Evolutionary conservation across 2,888 invertebrate species (phyloP).

Genomic region (Cremastinae sp.): DNA sequence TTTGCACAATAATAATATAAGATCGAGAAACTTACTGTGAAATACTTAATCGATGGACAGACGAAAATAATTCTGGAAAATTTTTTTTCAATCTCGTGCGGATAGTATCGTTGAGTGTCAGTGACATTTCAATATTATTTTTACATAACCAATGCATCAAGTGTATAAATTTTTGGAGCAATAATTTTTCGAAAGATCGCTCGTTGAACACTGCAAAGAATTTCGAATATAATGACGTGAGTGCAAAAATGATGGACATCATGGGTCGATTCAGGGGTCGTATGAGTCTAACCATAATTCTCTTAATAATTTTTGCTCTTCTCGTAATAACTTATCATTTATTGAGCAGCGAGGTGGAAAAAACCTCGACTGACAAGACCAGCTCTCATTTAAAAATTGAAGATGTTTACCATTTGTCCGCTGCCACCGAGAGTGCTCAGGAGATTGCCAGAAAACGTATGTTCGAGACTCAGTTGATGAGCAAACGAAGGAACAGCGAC

Average conservation of each 20-base stretch:
- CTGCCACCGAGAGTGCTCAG: constrained; percentile 66
- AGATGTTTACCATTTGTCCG: constrained; percentile 65
- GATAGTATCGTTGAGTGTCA: too few species aligned
- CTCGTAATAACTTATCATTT: constrained; percentile 76
- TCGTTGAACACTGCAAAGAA: not conserved
- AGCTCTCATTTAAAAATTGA: constrained; percentile 64
- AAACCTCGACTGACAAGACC: constrained; percentile 63
- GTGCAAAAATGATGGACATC: constrained; percentile 44
- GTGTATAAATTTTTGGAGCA: too few species aligned
- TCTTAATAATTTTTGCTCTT: constrained; percentile 72
- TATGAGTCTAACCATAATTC: constrained; percentile 72
- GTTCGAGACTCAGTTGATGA: constrained; percentile 67
- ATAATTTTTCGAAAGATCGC: too few species aligned
- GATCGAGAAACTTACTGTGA: too few species aligned
- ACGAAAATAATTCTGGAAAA: too few species aligned
- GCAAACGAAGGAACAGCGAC: constrained; percentile 59
- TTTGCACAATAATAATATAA: too few species aligned
- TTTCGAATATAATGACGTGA: constrained; percentile 58
- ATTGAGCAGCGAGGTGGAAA: constrained; percentile 73
- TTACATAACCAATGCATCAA: too few species aligned
- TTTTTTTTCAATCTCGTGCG: too few species aligned
- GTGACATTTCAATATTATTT: too few species aligned
- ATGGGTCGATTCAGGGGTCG: constrained; percentile 74
- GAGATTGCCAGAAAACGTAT: constrained; percentile 65
- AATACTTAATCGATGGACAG: too few species aligned